Evolutionary conservation across 1,140 invertebrate genomes (phyloP), one percentile per base, ranked within the genome.

Genomic region (Drosophila navojoa): DNA sequence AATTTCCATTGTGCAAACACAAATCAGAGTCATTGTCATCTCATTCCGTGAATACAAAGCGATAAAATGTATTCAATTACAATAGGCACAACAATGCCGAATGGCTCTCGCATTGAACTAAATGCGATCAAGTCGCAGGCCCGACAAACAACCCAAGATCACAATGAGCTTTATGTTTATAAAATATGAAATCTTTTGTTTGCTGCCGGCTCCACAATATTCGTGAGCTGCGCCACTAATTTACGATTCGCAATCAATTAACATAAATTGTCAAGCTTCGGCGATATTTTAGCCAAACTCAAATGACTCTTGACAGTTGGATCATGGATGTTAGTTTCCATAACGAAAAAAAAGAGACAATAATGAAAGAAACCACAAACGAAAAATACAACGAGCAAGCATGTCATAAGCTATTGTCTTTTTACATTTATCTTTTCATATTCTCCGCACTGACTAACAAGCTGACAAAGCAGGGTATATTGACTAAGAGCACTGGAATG

Each of bases 221-320:
- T 38, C 49, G 67, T 81, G 62, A 86, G 58, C 52, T 61, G 27
- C 52, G 59, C 27, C 38, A 62, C 54, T 61, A 61, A 72, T 85
- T 76, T 66, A 64, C 75, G 60, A 78, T 86, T 76, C 5, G 77
- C 70, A 44, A 78, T 53, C 58, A 67, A 87, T 85, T 64, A 82
- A 44, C 82, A 86, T 87, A 81, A 69, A 78, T 81, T 82, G 63
- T 67, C 13, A 40, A 54, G 40, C 27, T 61, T 27, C 44, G 40
- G 47, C 44, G 57, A 62, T 79, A 58, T 76, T 19, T 61, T 35
- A 38, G 47, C 64, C 64, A 49, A 53, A 67, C 78, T 68, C 77
- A 78, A 85, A 85, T 78, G 81, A 59, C 60, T 87, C 38, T 52
- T 81, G 82, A 85, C 78, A 78, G 63, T 44, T 40, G 59, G 44